Base-by-base conservation (phyloP, 2,797 vertebrate genomes). In the Poeciliopsis presidionis region DNA sequence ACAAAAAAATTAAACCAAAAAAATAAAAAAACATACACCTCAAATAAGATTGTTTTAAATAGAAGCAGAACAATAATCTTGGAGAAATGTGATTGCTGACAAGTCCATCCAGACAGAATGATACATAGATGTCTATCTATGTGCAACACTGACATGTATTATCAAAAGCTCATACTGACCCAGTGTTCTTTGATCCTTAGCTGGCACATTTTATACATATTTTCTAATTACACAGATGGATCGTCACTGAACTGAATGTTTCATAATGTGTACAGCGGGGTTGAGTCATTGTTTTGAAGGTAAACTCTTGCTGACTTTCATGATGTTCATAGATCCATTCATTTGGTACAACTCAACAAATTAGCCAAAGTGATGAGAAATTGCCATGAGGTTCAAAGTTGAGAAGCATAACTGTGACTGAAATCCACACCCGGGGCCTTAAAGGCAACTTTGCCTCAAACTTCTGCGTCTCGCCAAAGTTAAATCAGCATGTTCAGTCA, bases 261-360 rank as follows among this genome's bases (percentile, higher is more conserved):
- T 80, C 70, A 77, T 83, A 94, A 89, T 87, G 76, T 82, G 30
- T 86, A 91, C 93, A 93, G 91, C 41, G 76, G 47, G 86, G 75
- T 86, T 65, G 65, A 86, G 84, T 72, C 73, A 79, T 89, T 9
- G 86, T 90, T 84, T 77, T 81, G 69, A 82, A 72, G 69, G 75
- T 65, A 51, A 76, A 77, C 30, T 84, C 78, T 82, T 76, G 81
- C 87, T 89, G 84, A 49, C 82, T 93, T 86, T 80, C 77, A 83
- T 85, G 82, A 88, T 87, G 84, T 91, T 91, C 79, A 78, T 84
- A 75, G 87, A 88, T 88, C 84, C 81, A 90, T 90, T 77, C 76
- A 88, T 89, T 89, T 87, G 86, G 86, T 57, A 14, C 53, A 78
- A 77, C 43, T 78, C 33, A 36, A 81, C 77, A 88, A 74, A 84